Base-by-base conservation (phyloP, 2,888 invertebrate species). In the Chelonus formosanus region DNA sequence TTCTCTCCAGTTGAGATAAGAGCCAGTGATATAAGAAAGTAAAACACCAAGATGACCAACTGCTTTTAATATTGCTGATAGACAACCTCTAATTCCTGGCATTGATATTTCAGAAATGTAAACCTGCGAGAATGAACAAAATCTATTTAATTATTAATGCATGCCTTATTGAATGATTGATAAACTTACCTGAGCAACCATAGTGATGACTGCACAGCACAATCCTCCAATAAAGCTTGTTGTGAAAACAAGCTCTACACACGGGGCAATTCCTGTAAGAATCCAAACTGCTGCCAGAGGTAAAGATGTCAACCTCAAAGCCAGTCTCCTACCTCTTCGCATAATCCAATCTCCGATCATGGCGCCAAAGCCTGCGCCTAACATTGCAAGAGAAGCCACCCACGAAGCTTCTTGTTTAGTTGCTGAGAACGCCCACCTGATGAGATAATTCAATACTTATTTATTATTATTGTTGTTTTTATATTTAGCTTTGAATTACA, bases 101-200 rank as follows among this genome's bases (percentile, higher is more conserved):
- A 94, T 91, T 35, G 96, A 92, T 78, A 95, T 94, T 86, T 97
- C 96, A 78, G 94, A 94, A 78, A 96, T 92, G 86, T 96, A 97
- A 31, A 96, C 93, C 90, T 88, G 88, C 4, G 44, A 57, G 4
- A 3, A 34, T 48, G 3, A 50, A 44, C 3, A 6, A 53, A 40
- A 57, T 6, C 40, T 2, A 20, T 20, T 20, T 1, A 2, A 20
- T 20, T 20, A 20, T 20, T 20, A 2, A 20, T 20, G 20, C 2
- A 40, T 40, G 40, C 40, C 40, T 40, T 6, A 40, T 20, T 20
- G 20, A 20, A 40, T 40, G 40, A 40, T 20, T 20, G 20, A 20
- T 20, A 20, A 52, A 40, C 62, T 65, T 75, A 92, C 91, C 88
- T 88, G 93, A 68, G 91, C 91, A 44, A 91, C 88, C 85, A 94